A percentile compares a stretch with the other conserved stretches of the same genome.
These are phyloP conservation scores for Solea solea DNA, from an alignment of 2,113 vertebrate genomes.

Conservation along the genomic window DNA sequence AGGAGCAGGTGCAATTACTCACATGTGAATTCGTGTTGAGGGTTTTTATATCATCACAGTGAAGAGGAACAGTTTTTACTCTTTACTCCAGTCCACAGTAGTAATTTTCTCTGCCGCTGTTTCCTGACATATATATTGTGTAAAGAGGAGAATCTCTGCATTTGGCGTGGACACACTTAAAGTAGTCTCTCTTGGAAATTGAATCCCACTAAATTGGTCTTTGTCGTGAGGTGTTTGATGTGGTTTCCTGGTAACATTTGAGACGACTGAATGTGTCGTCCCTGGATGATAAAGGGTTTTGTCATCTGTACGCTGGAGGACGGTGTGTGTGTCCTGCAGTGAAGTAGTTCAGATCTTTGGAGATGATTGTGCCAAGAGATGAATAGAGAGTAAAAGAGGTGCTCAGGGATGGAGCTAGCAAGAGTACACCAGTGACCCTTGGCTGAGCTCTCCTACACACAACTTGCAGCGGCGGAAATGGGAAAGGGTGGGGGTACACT, in stretches of 20 bases:
- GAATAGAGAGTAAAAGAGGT: slow-evolving; percentile 53
- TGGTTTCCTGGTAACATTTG: slow-evolving; percentile 39
- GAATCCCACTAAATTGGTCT: slow-evolving; percentile 3
- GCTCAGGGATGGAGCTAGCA: slow-evolving; percentile 53
- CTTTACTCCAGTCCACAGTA: too few relatives aligned
- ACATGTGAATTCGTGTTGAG: too few relatives aligned
- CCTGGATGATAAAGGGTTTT: slow-evolving; percentile 24
- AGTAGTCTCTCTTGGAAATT: background rate
- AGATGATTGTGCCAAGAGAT: slow-evolving; percentile 61
- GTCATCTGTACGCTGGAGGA: slow-evolving; percentile 35
- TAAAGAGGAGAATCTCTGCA: too few relatives aligned
- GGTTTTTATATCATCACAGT: too few relatives aligned
- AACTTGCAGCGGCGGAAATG: slow-evolving; percentile 73
- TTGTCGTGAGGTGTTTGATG: slow-evolving; percentile 43
- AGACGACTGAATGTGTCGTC: slow-evolving; percentile 6
- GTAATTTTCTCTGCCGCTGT: too few relatives aligned
- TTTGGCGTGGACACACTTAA: too few relatives aligned
- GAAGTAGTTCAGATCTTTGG: slow-evolving; percentile 68
- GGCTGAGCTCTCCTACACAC: slow-evolving; percentile 77
- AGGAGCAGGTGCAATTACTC: too few relatives aligned
- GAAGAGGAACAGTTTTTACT: too few relatives aligned
- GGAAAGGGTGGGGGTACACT: slow-evolving; percentile 56
- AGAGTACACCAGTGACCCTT: slow-evolving; percentile 76
- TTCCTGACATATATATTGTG: too few relatives aligned
- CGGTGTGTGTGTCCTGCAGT: slow-evolving; percentile 60